A percentile compares a stretch with the other conserved stretches of the same genome.
Conservation (phyloP, 2,113 vertebrate genomes). For the Seriola quinqueradiata region DNA sequence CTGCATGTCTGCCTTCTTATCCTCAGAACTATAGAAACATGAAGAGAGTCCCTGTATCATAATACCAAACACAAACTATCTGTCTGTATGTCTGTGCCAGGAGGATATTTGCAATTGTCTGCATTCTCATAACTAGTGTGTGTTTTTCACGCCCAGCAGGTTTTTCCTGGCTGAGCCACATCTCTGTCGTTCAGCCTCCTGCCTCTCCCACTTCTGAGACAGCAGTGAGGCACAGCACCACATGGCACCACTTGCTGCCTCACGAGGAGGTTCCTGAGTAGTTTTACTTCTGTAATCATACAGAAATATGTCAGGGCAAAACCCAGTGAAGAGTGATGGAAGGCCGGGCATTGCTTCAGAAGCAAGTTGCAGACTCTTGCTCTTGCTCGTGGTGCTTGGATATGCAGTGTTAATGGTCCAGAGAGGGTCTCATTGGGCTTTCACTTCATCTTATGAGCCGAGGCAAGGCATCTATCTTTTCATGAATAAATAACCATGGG, state of each 20-base stretch:
- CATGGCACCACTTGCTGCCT: constrained; percentile 16
- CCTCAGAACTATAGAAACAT: constrained; percentile 32
- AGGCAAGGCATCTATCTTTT: background rate
- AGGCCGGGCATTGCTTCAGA: background rate
- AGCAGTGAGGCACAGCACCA: constrained; percentile 11
- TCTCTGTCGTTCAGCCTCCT: constrained; percentile 22
- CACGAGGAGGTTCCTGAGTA: constrained; percentile 14
- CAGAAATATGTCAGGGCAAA: constrained; percentile 26
- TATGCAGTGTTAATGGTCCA: constrained; percentile 7
- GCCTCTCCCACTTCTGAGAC: constrained; percentile 22
- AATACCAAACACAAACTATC: constrained; percentile 12
- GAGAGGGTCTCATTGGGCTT: background rate
- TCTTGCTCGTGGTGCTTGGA: background rate
- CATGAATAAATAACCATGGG: background rate
- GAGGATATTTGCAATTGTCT: constrained; percentile 9
- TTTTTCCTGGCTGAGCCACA: constrained; percentile 32
- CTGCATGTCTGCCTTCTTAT: constrained; percentile 47
- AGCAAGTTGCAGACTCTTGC: constrained; percentile 8
- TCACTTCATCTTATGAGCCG: background rate
- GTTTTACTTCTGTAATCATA: constrained; percentile 34
- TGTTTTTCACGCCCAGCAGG: constrained; percentile 17
- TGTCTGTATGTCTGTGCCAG: background rate
- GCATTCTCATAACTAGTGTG: constrained; percentile 1
- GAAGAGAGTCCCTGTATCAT: constrained; percentile 40
- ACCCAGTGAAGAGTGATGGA: background rate